Evolutionary conservation across 2,113 vertebrate genomes (phyloP).

Genomic region (Notothenia rossii): DNA sequence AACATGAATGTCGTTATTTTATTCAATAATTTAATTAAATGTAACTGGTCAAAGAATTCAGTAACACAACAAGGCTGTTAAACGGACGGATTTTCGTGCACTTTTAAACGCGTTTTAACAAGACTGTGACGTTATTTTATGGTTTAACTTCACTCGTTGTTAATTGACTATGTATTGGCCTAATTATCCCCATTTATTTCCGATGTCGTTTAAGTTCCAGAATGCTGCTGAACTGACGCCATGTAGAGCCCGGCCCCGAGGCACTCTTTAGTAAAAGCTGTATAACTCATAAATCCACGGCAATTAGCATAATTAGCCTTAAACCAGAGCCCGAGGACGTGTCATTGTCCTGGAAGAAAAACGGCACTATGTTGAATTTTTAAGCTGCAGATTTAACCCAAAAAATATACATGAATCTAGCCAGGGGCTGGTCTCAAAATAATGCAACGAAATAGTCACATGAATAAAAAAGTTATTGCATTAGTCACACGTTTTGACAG

Average conservation of each 20-base stretch:
- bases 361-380: constrained; percentile 47
- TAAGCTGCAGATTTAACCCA: constrained; percentile 44
- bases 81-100: not conserved
- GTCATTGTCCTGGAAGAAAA: constrained; percentile 62
- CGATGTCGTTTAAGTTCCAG: not conserved
- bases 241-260: constrained; percentile 43
- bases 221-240: constrained; percentile 16
- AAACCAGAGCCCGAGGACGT: constrained; percentile 69
- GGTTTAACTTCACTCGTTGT: not conserved
- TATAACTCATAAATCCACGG: constrained; percentile 76
- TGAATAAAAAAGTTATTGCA: constrained; percentile 12
- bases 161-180: not conserved
- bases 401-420: constrained; percentile 52
- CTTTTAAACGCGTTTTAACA: not conserved
- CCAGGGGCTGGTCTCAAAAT: constrained; percentile 38
- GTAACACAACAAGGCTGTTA: not conserved
- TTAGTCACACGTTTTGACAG: constrained; percentile 29
- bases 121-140: not conserved
- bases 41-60: no score
- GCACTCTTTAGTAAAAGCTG: constrained; percentile 61
- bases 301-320: constrained; percentile 82
- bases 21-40: no score
- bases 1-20: no score
- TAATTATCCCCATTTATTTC: not conserved
- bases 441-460: not conserved